Evolutionary conservation across 2,888 invertebrate genomes (phyloP).

Genomic region (Prosapia bicincta): DNA sequence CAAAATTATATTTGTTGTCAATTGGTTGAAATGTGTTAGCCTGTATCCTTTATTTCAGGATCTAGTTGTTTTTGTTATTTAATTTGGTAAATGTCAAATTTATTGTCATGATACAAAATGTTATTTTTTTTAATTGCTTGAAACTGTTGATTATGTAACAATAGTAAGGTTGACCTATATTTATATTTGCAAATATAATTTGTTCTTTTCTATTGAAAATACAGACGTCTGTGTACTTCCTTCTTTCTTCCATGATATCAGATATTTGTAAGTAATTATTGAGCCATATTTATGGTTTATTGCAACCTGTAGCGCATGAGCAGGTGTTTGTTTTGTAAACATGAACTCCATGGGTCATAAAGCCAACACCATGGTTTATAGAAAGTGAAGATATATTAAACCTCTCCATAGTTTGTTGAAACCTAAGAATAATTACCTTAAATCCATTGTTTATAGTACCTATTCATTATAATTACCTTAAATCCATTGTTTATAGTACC

Average conservation of each 20-base stretch:
- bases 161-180: conserved; percentile 17
- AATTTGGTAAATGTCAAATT: neutral
- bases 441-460: no score
- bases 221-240: neutral
- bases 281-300: no score
- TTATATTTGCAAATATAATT: conserved; percentile 28
- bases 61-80: conserved; percentile 1
- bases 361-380: no score
- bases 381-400: no score
- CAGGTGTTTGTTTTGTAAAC: no score
- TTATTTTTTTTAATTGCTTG: conserved; percentile 22
- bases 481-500: no score
- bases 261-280: no score
- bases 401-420: no score
- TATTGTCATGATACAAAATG: conserved; percentile 9
- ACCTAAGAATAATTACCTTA: no score
- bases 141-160: conserved; percentile 22
- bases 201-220: conserved; percentile 26
- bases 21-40: neutral
- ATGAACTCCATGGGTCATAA: no score
- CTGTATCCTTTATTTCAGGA: neutral
- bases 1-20: neutral
- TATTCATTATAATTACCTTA: no score
- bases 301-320: no score
- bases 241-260: neutral